Base-by-base conservation (phyloP, 2,888 invertebrate genomes). In the Mycalesis mineus region DNA sequence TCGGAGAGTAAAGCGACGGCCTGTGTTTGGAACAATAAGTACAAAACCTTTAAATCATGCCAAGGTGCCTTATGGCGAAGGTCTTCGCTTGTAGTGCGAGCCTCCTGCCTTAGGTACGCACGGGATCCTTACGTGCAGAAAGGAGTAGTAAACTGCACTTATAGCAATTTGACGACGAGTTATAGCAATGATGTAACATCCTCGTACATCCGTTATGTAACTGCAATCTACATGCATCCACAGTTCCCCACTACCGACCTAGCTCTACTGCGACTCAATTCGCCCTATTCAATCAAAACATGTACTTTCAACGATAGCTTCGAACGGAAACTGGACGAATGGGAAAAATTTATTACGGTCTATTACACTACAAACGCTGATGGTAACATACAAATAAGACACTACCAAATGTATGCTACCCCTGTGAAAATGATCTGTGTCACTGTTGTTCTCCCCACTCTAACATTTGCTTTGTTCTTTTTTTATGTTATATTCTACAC, bases 391-490 rank as follows among this genome's bases (percentile, higher is more conserved):
- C 37, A 37, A 39, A 28, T 49, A 53, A 36, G 17, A 41, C 37
- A 44, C 31, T 47, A 58, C 15, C 51, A 55, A 49, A 53, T 63
- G 55, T 62, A 63, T 28, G 55, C 63, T 0, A 60, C 63, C 2
- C 65, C 66, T 0, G 15, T 65, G 4, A 63, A 51, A 50, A 66
- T 66, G 65, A 65, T 67, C 40, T 4, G 66, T 7, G 45, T 56
- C 8, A 51, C 63, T 5, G 66, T 66, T 3, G 56, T 67, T 0
- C 39, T 67, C 6, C 67, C 67, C 13, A 59, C 62, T 11, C 40
- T 58, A 14, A 62, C 63, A 15, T 68, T 65, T 50, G 53, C 63
- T 55, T 54, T 60, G 13, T 63, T 65, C 42, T 68, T 65, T 52
- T 15, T 64, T 6, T 64, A 63, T 29, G 33, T 68, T 44, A 63